phyloP scores from a whole-genome alignment of 2,888 invertebrate genomes.

The Allacma fusca region DNA sequence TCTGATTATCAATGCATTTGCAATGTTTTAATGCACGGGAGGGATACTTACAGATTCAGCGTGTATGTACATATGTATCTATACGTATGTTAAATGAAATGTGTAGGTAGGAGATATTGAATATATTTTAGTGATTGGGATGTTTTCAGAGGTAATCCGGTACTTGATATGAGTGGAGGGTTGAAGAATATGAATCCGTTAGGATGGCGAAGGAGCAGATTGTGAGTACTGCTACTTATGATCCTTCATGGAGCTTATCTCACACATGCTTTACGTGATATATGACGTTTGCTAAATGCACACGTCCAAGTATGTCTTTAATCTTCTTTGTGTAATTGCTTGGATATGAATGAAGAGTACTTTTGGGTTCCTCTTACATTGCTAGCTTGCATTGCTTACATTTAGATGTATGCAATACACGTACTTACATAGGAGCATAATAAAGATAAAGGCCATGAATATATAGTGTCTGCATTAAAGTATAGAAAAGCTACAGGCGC shows the following conservation, averaged over 20 bases:
- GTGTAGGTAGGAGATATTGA: too few relatives aligned
- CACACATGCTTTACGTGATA: constrained; percentile 3
- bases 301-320: constrained; percentile 12
- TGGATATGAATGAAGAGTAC: background rate
- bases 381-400: background rate
- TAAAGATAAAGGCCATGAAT: too few relatives aligned
- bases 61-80: too few relatives aligned
- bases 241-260: constrained; percentile 11
- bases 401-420: too few relatives aligned
- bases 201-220: background rate
- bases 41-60: too few relatives aligned
- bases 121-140: background rate
- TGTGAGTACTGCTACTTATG: background rate
- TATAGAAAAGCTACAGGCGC: too few relatives aligned
- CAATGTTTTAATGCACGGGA: too few relatives aligned
- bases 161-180: background rate
- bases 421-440: too few relatives aligned
- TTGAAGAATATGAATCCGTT: background rate
- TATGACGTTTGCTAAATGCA: constrained; percentile 16
- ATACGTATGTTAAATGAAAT: too few relatives aligned
- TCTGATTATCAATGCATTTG: too few relatives aligned
- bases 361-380: background rate
- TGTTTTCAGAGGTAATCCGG: background rate
- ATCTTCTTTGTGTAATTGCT: constrained; percentile 16
- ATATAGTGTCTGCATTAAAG: too few relatives aligned